Evolutionary conservation across 2,113 vertebrate species (phyloP).

Genomic region (Rhinichthys klamathensis): DNA sequence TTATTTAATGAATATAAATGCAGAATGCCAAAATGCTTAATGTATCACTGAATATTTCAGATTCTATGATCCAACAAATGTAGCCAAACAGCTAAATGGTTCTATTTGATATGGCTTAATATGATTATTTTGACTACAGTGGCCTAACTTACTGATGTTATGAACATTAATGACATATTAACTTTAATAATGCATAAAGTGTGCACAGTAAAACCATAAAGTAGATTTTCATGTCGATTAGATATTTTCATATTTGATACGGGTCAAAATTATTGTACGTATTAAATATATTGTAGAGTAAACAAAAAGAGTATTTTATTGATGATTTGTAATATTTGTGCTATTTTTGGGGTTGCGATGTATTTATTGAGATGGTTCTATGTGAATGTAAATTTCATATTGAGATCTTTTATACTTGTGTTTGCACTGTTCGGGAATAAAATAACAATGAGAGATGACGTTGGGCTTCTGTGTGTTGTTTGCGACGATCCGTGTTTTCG

Average conservation of each 20-base stretch:
- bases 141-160: conserved; percentile 56
- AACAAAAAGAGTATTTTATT: conserved; percentile 80
- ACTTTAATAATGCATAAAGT: conserved; percentile 63
- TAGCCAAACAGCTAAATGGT: conserved; percentile 54
- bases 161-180: conserved; percentile 67
- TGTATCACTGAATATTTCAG: conserved; percentile 49
- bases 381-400: conserved; percentile 64
- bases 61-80: conserved; percentile 56
- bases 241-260: conserved; percentile 85
- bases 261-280: conserved; percentile 85
- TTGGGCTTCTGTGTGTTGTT: conserved; percentile 11
- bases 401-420: conserved; percentile 62
- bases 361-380: conserved; percentile 60
- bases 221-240: conserved; percentile 70
- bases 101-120: conserved; percentile 52
- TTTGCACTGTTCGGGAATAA: conserved; percentile 61
- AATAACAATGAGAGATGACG: conserved; percentile 48
- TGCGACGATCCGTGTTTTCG: conserved; percentile 21
- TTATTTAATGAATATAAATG: conserved; percentile 37
- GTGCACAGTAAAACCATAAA: conserved; percentile 51
- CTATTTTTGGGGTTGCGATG: conserved; percentile 76
- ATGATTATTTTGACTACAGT: conserved; percentile 52
- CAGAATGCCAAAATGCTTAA: conserved; percentile 49
- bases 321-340: conserved; percentile 68
- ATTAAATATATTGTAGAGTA: conserved; percentile 81